Base-by-base conservation (phyloP, 1,140 invertebrate species). In the Brachionus plicatilis region DNA sequence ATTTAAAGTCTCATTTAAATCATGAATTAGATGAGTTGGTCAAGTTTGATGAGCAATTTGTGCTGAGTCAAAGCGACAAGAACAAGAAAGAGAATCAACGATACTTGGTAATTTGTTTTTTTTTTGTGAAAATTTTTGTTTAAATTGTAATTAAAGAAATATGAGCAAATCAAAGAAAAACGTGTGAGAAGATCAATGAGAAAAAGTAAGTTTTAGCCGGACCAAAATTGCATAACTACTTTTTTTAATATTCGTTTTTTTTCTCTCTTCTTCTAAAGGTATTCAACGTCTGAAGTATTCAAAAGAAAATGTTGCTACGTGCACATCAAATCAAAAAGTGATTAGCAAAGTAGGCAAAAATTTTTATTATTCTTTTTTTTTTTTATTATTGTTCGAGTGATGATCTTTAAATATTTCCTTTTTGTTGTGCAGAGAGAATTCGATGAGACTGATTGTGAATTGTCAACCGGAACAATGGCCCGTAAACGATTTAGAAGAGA, bases 391-490 rank as follows among this genome's bases (percentile, higher is more conserved):
- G 37, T 11, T 33, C 0, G 37, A 70, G 6, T 37, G 33, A 43
- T 43, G 33, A 68, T 33, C 27, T 33, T 68, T 68, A 68, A 68
- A 68, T 41, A 41, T 43, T 72, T 72, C 41, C 68, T 43, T 72
- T 20, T 41, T 72, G 33, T 37, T 37, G 1, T 72, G n/a, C n/a
- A 72, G 68, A 72, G 68, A 72, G 68, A 72, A 43, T 72, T 41
- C 24, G 68, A 72, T 43, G 68, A 72, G 68, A 41, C 24, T 72
- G 68, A 72, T 72, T 72, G 68, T 72, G 68, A 72, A 72, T 72
- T 72, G 68, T 72, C 68, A 72, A 47, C 29, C 68, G 68, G 68
- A 72, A 72, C 29, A 43, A 72, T 41, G 37, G 12, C 14, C 41
- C 14, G 12, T 45, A 72, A 72, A 72, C 68, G 68, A 43, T 72